phyloP scores from a whole-genome alignment of 2,797 vertebrate species.

The Clamator glandarius region DNA sequence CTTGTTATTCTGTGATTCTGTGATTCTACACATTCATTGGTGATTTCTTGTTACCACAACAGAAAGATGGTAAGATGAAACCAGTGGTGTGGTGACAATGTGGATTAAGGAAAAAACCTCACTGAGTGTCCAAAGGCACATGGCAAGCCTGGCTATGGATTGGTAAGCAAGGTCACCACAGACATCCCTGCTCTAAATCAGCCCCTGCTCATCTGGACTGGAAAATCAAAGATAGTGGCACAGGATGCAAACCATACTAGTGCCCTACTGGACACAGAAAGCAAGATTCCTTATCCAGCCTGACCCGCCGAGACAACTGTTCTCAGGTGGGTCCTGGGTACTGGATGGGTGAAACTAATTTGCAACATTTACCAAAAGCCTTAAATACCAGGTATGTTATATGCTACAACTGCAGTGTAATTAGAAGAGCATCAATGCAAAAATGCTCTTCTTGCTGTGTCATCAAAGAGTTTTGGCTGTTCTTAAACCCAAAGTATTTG shows the following conservation, averaged over 20 bases:
- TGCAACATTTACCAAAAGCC: neutral
- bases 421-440: neutral
- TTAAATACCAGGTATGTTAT: neutral
- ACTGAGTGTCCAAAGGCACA: neutral
- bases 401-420: neutral
- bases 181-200: neutral
- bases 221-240: neutral
- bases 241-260: neutral
- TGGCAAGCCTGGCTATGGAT: neutral
- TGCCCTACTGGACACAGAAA: neutral
- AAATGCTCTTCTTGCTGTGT: neutral
- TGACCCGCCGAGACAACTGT: neutral
- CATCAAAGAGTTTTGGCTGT: neutral
- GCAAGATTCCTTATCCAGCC: neutral
- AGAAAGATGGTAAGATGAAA: neutral
- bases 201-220: neutral
- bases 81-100: neutral
- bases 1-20: no score
- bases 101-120: neutral
- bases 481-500: neutral
- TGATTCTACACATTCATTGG: neutral
- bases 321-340: neutral
- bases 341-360: neutral
- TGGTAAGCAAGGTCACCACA: neutral
- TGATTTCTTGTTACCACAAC: neutral